Base-by-base conservation (phyloP, 2,113 vertebrate genomes). In the Crypturellus undulatus region DNA sequence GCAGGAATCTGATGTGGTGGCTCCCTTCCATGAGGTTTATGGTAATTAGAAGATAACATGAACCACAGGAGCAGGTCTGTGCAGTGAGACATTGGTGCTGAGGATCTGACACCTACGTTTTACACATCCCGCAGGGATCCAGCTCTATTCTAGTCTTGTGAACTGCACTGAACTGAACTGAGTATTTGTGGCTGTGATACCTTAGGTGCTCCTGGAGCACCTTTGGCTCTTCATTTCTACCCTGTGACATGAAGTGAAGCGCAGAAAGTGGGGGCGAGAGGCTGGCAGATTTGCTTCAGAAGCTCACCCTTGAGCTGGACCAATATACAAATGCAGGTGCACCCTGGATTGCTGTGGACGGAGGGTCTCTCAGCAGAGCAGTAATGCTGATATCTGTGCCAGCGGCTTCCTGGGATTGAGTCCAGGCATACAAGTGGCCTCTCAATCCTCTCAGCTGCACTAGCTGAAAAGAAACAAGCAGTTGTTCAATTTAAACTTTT, bases 261-360 rank as follows among this genome's bases (percentile, higher is more conserved):
- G 24, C 36, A 63, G 34, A 16, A 38, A 36, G 36, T 64, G n/a
- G 34, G 51, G 3, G 4, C 9, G 3, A 30, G 40, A 22, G 18
- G 25, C 24, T 21, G 10, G 67, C 21, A 28, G 11, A 6, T 47
- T 58, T 51, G 28, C 62, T 88, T 60, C 63, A 24, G 38, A 28
- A 79, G 30, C 45, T 68, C 25, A 24, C 1, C 11, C 2, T 3
- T 14, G 9, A 21, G n/a, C 58, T 59, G 58, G 58, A 32, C 16
- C 7, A 43, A 24, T 6, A 42, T 49, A 79, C 1, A 0, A 54
- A 56, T 8, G 34, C 0, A 5, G 32, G 40, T 47, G 20, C 32
- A n/a, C 8, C 8, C 56, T 30, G 40, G 62, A 79, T 36, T 9
- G 45, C 32, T 60, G 72, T 20, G 64, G 38, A n/a, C 0, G 0